Percentiles rank a stretch among this genome's conserved stretches.
Evolutionary conservation across 2,113 vertebrate genomes (phyloP).

Genomic region (Salvelinus fontinalis): DNA sequence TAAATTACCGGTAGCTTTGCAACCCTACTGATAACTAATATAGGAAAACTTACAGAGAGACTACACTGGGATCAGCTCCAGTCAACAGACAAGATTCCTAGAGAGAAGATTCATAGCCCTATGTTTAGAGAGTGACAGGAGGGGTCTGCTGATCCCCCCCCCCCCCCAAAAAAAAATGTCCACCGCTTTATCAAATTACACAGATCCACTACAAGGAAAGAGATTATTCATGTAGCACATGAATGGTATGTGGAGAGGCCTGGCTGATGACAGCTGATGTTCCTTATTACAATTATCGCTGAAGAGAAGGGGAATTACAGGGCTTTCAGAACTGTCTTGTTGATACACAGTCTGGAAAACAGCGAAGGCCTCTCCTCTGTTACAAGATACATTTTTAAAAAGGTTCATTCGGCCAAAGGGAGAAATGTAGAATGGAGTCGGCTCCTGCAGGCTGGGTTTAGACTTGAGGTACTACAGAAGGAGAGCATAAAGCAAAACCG

Average conservation of each 20-base stretch:
- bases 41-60: background rate
- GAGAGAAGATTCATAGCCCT: background rate
- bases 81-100: background rate
- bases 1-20: no score
- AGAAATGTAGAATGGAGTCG: background rate
- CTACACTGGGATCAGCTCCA: background rate
- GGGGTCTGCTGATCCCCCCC: background rate
- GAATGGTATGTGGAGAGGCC: background rate
- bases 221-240: background rate
- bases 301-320: background rate
- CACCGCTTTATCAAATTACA: background rate
- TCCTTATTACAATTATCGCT: background rate
- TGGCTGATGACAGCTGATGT: background rate
- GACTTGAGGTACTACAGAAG: background rate
- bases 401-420: background rate
- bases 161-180: background rate
- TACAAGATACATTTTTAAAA: background rate
- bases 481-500: background rate
- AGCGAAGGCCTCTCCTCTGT: no score
- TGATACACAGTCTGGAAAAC: background rate
- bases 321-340: background rate
- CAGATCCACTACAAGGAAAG: background rate
- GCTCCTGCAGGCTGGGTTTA: background rate
- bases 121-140: background rate
- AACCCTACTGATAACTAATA: background rate